A percentile compares a stretch with the other conserved stretches of the same genome.
phyloP scores from a whole-genome alignment of 2,113 vertebrate genomes.

The Grammomys surdaster region DNA sequence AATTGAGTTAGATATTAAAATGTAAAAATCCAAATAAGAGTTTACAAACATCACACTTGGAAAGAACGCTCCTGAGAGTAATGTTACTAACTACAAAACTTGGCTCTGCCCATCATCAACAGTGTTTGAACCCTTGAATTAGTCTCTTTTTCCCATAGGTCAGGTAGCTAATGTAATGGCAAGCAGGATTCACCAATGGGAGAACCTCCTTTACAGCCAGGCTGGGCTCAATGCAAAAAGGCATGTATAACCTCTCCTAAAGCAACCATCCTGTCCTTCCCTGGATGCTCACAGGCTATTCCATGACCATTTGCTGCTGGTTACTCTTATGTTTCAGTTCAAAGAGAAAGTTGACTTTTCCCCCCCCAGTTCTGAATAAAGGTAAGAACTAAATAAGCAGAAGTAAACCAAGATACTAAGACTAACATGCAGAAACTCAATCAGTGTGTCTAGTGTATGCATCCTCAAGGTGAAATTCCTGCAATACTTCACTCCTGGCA shows the following conservation, averaged over 20 bases:
- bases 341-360: not conserved
- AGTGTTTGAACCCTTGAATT: not conserved
- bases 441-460: fast-evolving
- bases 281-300: not conserved
- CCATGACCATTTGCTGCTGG: fast-evolving
- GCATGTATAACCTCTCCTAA: not conserved
- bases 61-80: not conserved
- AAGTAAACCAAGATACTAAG: not conserved
- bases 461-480: not conserved
- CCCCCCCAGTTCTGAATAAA: not conserved
- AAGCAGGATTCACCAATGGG: not conserved
- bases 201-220: not conserved
- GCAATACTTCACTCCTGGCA: not conserved
- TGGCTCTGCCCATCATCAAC: not conserved
- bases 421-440: not conserved
- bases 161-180: not conserved
- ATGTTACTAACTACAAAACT: not conserved
- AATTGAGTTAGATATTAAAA: not conserved
- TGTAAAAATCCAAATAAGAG: not conserved
- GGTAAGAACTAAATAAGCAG: not conserved
- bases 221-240: not conserved
- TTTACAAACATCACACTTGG: not conserved
- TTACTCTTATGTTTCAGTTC: not conserved
- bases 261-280: not conserved
- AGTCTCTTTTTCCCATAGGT: not conserved